These are phyloP conservation scores for Pseudochromis fuscus DNA, from an alignment of 2,797 vertebrate genomes.

Conservation along the genomic window DNA sequence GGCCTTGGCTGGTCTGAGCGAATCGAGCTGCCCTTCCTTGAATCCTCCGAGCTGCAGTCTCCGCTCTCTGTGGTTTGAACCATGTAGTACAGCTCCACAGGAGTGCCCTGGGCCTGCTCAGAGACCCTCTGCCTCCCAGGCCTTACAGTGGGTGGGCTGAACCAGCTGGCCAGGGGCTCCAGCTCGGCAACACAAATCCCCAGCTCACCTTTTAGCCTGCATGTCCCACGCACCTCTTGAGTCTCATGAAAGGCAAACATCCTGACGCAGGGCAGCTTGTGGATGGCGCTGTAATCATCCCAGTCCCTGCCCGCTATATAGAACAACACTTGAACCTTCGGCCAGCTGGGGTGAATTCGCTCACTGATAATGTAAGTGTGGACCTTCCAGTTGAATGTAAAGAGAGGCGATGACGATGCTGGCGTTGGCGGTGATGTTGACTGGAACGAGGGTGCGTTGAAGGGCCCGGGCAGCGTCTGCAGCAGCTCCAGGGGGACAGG, in stretches of 20 bases:
- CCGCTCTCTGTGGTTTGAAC: constrained; percentile 81
- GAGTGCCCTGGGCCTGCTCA: constrained; percentile 85
- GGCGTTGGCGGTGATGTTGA: constrained; percentile 66
- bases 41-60: constrained; percentile 86
- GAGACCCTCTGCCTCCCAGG: constrained; percentile 85
- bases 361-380: constrained; percentile 87
- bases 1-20: constrained; percentile 84
- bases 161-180: constrained; percentile 88
- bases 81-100: constrained; percentile 90
- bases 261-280: constrained; percentile 86
- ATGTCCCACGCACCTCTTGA: constrained; percentile 87
- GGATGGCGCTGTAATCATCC: constrained; percentile 86
- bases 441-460: constrained; percentile 72
- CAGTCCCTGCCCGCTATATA: constrained; percentile 87
- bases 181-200: constrained; percentile 89
- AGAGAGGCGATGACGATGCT: constrained; percentile 73
- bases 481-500: constrained; percentile 89
- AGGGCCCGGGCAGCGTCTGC: constrained; percentile 73
- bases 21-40: constrained; percentile 85
- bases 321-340: constrained; percentile 89
- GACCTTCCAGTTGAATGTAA: constrained; percentile 89
- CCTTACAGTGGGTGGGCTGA: constrained; percentile 85
- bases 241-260: constrained; percentile 91
- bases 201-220: constrained; percentile 86
- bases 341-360: constrained; percentile 86